Conservation (phyloP, 2,888 invertebrate species). For the Criorhina ranunculi region DNA sequence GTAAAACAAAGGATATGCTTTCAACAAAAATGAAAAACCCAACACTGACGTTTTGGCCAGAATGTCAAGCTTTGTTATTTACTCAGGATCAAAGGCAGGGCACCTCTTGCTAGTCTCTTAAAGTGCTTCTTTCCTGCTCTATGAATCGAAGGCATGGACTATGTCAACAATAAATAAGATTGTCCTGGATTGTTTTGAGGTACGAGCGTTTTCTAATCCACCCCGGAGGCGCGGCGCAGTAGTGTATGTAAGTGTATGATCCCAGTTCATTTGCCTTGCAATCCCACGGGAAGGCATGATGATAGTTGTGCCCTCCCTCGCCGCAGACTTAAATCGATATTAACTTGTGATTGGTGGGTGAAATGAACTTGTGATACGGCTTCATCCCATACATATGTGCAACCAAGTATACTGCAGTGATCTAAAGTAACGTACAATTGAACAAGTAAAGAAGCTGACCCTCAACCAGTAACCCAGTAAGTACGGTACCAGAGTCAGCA, state of each 20-base stretch:
- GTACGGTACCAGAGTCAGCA: slow-evolving; percentile 92
- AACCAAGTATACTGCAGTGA: slow-evolving; percentile 95
- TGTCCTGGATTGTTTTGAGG: no score
- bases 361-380: slow-evolving; percentile 92
- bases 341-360: slow-evolving; percentile 88
- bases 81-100: no score
- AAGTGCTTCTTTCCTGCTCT: no score
- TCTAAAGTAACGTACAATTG: slow-evolving; percentile 90
- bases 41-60: no score
- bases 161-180: no score
- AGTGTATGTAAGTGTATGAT: slow-evolving; percentile 87
- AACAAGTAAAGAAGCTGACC: slow-evolving; percentile 91
- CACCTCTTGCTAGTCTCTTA: no score
- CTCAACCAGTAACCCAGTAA: slow-evolving; percentile 89
- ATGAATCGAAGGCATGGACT: no score
- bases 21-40: no score
- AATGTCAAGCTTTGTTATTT: no score
- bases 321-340: slow-evolving; percentile 89
- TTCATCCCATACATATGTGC: slow-evolving; percentile 96
- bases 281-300: slow-evolving; percentile 94
- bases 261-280: slow-evolving; percentile 91
- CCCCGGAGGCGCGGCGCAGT: no score
- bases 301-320: slow-evolving; percentile 95
- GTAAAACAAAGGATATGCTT: no score
- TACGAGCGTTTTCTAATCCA: no score